These are phyloP conservation scores for Agriopis marginaria DNA, from an alignment of 2,888 invertebrate species.

Conservation along the genomic window DNA sequence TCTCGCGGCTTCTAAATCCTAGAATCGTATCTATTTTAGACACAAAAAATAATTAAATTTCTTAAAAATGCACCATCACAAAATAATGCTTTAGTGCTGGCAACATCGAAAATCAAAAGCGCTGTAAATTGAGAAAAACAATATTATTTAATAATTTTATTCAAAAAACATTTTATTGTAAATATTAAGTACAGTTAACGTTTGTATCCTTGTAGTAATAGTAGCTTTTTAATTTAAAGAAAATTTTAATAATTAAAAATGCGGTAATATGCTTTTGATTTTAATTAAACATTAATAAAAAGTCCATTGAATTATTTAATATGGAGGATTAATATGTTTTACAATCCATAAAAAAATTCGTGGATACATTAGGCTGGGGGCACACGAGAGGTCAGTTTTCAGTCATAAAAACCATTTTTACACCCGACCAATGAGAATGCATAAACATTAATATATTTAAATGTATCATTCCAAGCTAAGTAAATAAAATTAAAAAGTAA, in stretches of 20 bases:
- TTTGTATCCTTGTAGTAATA: constrained; percentile 63
- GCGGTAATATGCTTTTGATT: constrained; percentile 51
- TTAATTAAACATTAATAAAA: constrained; percentile 73
- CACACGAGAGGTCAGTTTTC: constrained; percentile 12
- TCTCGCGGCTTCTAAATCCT: constrained; percentile 11
- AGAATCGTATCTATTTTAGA: constrained; percentile 1
- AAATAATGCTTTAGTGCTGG: constrained; percentile 28
- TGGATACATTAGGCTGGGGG: constrained; percentile 46
- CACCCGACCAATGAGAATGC: not conserved
- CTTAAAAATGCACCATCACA: constrained; percentile 39
- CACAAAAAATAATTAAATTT: constrained; percentile 6
- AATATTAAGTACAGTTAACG: constrained; percentile 73
- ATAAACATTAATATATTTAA: not conserved
- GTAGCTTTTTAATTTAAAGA: constrained; percentile 68
- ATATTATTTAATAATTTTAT: constrained; percentile 30
- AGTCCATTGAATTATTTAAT: constrained; percentile 67
- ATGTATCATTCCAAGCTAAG: not conserved
- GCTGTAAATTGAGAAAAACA: constrained; percentile 21
- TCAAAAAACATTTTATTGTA: constrained; percentile 42
- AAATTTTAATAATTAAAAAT: constrained; percentile 32
- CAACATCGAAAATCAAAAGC: constrained; percentile 24
- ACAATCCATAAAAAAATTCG: constrained; percentile 57
- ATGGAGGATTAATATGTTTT: constrained; percentile 47
- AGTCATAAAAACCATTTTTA: not conserved
- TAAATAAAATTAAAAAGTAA: not conserved